Evolutionary conservation across 2,888 invertebrate genomes (phyloP).

Genomic region (Crossocerus cetratus): DNA sequence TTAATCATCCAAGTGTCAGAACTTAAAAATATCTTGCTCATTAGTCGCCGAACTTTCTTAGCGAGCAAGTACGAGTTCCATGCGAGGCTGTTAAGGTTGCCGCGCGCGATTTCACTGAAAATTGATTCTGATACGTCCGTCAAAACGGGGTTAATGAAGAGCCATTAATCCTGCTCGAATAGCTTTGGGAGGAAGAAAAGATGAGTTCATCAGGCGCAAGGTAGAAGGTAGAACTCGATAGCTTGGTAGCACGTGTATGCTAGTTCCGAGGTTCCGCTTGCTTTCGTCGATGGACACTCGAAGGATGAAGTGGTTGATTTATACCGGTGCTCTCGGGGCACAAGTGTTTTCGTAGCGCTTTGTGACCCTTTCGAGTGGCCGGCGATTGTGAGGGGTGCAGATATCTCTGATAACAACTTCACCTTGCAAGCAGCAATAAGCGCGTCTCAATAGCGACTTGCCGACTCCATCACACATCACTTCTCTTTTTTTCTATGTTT

Average conservation of each 20-base stretch:
- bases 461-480: too few species aligned
- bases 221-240: neutral
- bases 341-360: neutral
- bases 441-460: too few species aligned
- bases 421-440: too few species aligned
- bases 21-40: too few species aligned
- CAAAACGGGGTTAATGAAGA: neutral
- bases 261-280: neutral
- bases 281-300: constrained; percentile 2
- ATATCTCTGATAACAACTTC: too few species aligned
- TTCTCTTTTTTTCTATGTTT: too few species aligned
- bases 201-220: neutral
- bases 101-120: constrained; percentile 13
- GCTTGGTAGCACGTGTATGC: neutral
- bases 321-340: neutral
- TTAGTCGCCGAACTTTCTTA: too few species aligned
- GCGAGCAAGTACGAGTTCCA: too few species aligned
- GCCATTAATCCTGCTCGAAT: neutral
- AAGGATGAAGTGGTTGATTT: constrained; percentile 1
- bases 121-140: neutral
- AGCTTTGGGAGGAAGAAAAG: neutral
- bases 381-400: neutral
- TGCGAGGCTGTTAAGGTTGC: too few species aligned
- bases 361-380: neutral
- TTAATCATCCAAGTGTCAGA: too few species aligned